Evolutionary conservation across 2,797 vertebrate genomes (phyloP).

Genomic region (Chelon labrosus): DNA sequence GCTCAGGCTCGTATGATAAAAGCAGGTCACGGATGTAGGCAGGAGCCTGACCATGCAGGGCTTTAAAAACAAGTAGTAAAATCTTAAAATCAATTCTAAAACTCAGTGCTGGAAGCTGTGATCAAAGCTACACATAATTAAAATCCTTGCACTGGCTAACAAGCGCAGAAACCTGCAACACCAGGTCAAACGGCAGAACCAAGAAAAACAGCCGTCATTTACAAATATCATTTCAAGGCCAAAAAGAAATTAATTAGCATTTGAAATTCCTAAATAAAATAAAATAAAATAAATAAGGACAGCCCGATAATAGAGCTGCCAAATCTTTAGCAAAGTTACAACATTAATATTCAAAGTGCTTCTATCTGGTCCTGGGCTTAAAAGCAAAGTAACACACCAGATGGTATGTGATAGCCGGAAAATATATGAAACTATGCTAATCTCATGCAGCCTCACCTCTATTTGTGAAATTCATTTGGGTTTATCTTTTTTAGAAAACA

Average conservation of each 20-base stretch:
- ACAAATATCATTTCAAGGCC: slow-evolving; percentile 20
- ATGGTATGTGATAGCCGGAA: slow-evolving; percentile 46
- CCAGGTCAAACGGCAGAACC: not conserved
- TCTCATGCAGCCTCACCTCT: slow-evolving; percentile 30
- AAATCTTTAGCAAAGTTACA: slow-evolving; percentile 23
- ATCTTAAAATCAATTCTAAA: too few species aligned
- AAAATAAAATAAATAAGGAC: slow-evolving; percentile 5
- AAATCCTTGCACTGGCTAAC: not conserved
- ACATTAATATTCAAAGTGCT: slow-evolving; percentile 44
- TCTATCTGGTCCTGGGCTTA: slow-evolving; percentile 37
- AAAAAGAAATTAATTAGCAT: slow-evolving; percentile 1
- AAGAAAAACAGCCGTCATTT: slow-evolving; percentile 1
- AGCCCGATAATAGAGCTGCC: slow-evolving; percentile 13
- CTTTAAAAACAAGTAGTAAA: too few species aligned
- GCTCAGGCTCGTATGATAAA: too few species aligned
- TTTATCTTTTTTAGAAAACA: slow-evolving; percentile 2
- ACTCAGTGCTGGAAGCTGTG: too few species aligned
- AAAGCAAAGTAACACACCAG: slow-evolving; percentile 58
- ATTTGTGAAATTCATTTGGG: slow-evolving; percentile 32
- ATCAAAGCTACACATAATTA: not conserved
- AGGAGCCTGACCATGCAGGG: too few species aligned
- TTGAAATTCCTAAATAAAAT: slow-evolving; percentile 9
- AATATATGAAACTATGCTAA: slow-evolving; percentile 55
- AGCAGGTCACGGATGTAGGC: too few species aligned
- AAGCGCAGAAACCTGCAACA: not conserved